Percentiles rank a stretch among this genome's conserved stretches.
Evolutionary conservation across 2,113 vertebrate genomes (phyloP).

Genomic region (Thoracochromis brauschi): DNA sequence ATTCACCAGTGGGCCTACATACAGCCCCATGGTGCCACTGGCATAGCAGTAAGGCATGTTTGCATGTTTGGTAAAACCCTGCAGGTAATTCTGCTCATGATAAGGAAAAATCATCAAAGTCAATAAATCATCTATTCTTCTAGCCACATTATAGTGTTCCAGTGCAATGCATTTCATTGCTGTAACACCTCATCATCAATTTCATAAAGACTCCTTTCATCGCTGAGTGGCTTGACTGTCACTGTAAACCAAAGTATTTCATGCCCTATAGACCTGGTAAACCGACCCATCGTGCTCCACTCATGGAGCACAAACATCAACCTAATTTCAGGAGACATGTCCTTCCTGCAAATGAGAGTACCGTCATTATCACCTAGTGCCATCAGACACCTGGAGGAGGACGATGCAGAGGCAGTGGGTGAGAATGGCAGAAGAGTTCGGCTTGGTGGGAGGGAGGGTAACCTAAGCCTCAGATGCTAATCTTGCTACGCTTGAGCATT

Average conservation of each 20-base stretch:
- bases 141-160: neutral
- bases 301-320: slow-evolving; percentile 49
- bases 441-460: slow-evolving; percentile 56
- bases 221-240: neutral
- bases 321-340: slow-evolving; percentile 47
- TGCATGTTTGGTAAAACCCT: neutral
- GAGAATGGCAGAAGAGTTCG: slow-evolving; percentile 27
- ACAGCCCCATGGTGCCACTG: neutral
- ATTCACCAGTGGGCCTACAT: neutral
- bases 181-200: neutral
- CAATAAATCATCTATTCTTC: neutral
- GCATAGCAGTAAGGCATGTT: neutral
- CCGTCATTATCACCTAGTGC: slow-evolving; percentile 67
- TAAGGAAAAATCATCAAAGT: neutral
- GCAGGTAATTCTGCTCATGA: neutral
- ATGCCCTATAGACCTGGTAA: slow-evolving; percentile 55
- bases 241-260: slow-evolving; percentile 43
- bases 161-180: neutral
- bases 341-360: slow-evolving; percentile 52
- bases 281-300: slow-evolving; percentile 40
- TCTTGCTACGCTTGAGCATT: slow-evolving; percentile 65
- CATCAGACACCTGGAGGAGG: slow-evolving; percentile 71
- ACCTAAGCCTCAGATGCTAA: slow-evolving; percentile 70
- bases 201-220: neutral
- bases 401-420: slow-evolving; percentile 19